Conservation (phyloP, 2,797 vertebrate genomes). For the Pseudochirops cupreus region DNA sequence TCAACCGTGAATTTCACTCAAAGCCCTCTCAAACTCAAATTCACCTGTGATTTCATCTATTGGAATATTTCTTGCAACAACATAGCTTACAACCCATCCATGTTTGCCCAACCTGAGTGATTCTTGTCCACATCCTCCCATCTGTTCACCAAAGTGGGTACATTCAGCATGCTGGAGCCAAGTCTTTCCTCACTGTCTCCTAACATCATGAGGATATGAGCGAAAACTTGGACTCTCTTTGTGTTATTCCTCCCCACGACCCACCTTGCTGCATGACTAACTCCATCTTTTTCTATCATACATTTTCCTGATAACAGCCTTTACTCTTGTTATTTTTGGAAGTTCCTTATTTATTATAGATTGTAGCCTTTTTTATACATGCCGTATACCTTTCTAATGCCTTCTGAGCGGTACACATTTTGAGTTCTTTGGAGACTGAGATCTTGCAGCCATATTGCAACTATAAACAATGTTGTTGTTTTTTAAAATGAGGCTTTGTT, state of each 20-base stretch:
- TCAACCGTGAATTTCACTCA: background rate
- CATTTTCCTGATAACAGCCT: background rate
- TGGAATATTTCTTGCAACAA: background rate
- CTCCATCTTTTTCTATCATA: background rate
- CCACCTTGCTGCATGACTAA: background rate
- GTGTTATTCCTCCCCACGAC: background rate
- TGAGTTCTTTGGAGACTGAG: background rate
- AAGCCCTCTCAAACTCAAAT: background rate
- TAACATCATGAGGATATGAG: background rate
- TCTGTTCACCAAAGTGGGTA: background rate
- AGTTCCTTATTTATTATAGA: background rate
- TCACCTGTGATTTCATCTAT: background rate
- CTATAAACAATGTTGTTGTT: background rate
- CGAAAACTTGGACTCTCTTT: background rate
- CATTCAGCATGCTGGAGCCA: background rate
- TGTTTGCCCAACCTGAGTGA: background rate
- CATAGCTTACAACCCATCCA: background rate
- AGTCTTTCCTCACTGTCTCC: background rate
- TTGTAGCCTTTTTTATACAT: background rate
- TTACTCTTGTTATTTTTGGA: background rate
- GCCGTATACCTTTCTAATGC: background rate
- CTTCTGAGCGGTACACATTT: background rate
- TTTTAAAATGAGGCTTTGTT: background rate
- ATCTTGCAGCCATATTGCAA: background rate
- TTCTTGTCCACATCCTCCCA: background rate